Evolutionary conservation across 1,140 invertebrate genomes (phyloP), one percentile per base, ranked within the genome.

Genomic region (Pogonus chalceus): DNA sequence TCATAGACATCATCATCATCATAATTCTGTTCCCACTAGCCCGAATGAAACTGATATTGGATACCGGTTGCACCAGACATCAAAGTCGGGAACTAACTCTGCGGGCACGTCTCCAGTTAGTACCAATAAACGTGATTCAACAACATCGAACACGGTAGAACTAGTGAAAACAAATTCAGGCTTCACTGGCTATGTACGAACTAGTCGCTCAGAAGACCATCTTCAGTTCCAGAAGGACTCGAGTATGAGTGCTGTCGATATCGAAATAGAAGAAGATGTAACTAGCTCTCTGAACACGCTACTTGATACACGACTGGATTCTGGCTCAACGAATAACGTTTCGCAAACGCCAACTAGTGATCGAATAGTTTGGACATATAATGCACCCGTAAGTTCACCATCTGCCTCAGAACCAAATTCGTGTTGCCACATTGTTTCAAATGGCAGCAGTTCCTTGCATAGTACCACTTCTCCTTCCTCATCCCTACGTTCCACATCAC

Each of bases 181-280:
- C 18, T 56, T 61, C 49, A 62, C 56, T 59, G 71, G 73, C 16
- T 80, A 79, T 55, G 87, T 90, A 23, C 73, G 87, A 35, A 90
- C 87, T 23, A 90, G 87, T 56, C 80, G 87, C 59, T 90, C 87
- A 2, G 88, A 92, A 71, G 90, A 92, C 69, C 88, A 92, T 62
- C 70, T 92, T 53, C 88, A 91, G 70, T 77, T 81, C 61, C 81
- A 83, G 72, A 85, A 84, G 75, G 83, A 83, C 68, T 82, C 78
- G 35, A 82, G 79, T 21, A 79, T 86, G 70, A 85, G 85, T 63
- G 83, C 88, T 31, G 88, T 89, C 53, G 87, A 90, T 60, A 90
- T 92, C 60, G 91, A 94, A 60, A 86, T 91, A 58, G 91, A 94
- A 71, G 92, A 95, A 69, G 90, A 94, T 71, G 83, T 93, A 56